Percentiles rank a stretch among this genome's conserved stretches.
These are phyloP conservation scores for Tenthredo livida DNA, from an alignment of 2,888 invertebrate genomes.

Conservation along the genomic window DNA sequence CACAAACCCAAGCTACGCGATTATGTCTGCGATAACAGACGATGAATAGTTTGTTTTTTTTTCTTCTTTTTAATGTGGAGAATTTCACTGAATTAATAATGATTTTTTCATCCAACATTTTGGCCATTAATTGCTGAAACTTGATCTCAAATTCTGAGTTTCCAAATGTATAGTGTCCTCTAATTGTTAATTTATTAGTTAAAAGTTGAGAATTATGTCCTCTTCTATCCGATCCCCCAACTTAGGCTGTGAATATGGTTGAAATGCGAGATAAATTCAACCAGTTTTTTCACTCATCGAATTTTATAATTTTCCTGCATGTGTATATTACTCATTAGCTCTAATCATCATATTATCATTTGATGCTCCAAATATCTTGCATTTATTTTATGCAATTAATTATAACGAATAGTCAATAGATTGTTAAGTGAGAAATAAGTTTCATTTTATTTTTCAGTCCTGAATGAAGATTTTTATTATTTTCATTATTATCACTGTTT, in stretches of 20 bases:
- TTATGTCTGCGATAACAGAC: conserved; percentile 63
- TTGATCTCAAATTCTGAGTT: background rate
- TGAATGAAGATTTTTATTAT: background rate
- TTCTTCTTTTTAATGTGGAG: background rate
- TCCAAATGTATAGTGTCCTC: background rate
- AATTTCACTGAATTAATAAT: background rate
- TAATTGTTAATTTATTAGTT: background rate
- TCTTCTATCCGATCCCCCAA: background rate
- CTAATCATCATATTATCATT: too few species aligned
- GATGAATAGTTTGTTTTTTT: background rate
- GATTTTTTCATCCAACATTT: background rate
- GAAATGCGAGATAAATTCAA: background rate
- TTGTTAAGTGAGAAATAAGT: background rate
- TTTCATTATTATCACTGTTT: background rate
- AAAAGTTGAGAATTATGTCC: background rate
- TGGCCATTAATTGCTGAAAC: background rate
- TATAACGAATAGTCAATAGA: background rate
- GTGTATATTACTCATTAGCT: too few species aligned
- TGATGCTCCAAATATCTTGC: background rate
- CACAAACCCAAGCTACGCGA: conserved; percentile 76
- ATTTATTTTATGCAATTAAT: background rate
- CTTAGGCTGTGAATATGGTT: background rate
- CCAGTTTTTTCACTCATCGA: background rate
- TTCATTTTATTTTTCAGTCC: background rate
- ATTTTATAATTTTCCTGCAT: too few species aligned